Base-by-base conservation (phyloP, 2,888 invertebrate genomes). In the Glomeris marginata region DNA sequence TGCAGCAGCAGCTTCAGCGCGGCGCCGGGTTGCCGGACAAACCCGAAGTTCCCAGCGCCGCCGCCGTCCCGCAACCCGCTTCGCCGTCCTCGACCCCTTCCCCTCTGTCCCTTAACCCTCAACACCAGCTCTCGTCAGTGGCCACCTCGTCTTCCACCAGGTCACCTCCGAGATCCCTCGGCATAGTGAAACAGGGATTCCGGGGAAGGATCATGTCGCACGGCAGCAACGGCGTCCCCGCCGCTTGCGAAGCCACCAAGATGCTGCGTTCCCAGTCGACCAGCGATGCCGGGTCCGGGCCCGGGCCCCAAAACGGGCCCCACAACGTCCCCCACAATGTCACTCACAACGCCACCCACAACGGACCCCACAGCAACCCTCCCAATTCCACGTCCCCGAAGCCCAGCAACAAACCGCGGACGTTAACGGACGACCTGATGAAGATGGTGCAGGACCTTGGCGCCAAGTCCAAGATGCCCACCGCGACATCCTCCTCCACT, bases 361-460 rank as follows among this genome's bases (percentile, higher is more conserved):
- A 13, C 15, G 15, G 8, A 2, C 38, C 3, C 15, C 11, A 38
- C 15, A 4, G 38, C 38, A 5, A 15, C 38, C 18, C 38, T 38
- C 5, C 38, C 3, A 18, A 2, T 18, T 2, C 38, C 3, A 18
- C 38, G 2, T 38, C 38, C 15, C 38, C 38, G 38, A 15, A 10
- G 8, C 18, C 18, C 16, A 11, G 6, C 28, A 21, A 49, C 3
- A 52, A 52, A 40, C 34, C 36, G 15, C 58, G 47, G 62, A 66
- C 56, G 52, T 58, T 55, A 46, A 57, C 52, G 53, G 57, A 47
- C 51, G 54, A 54, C 44, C 43, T 54, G 15, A 20, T 54, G 21
- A 38, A 52, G 28, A 41, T 54, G 42, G 48, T 54, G 8, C 44
- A 52, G 11, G 54, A 49, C 13, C 21, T 54, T 6, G 38, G 50